Evolutionary conservation across 2,888 invertebrate genomes (phyloP).

Genomic region (Pristionchus exspectatus): DNA sequence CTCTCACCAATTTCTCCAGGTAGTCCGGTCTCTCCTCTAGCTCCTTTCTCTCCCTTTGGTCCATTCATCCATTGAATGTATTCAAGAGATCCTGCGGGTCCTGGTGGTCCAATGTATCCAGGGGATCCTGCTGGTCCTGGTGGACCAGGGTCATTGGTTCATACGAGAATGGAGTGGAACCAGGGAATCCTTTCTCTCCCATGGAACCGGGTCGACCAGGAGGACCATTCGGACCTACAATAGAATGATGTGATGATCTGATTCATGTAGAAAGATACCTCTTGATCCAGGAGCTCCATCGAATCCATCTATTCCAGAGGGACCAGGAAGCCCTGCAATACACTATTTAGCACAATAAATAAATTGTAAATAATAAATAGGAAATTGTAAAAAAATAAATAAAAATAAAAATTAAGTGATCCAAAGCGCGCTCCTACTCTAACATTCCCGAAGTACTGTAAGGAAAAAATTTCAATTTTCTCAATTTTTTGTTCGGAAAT

Average conservation of each 20-base stretch:
- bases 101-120: background rate
- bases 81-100: background rate
- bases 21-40: background rate
- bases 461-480: too few relatives aligned
- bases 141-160: slow-evolving; percentile 18
- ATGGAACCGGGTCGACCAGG: background rate
- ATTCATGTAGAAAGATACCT: background rate
- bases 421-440: too few relatives aligned
- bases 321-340: slow-evolving; percentile 27
- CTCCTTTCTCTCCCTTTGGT: slow-evolving; percentile 38
- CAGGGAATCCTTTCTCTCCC: background rate
- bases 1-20: background rate
- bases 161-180: background rate
- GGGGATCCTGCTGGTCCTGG: background rate
- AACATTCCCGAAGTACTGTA: too few relatives aligned
- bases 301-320: slow-evolving; percentile 25
- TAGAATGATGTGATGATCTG: background rate
- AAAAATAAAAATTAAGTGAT: too few relatives aligned
- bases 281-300: background rate
- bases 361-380: too few relatives aligned
- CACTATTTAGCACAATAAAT: too few relatives aligned
- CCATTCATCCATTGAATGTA: slow-evolving; percentile 21
- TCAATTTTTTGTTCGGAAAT: too few relatives aligned
- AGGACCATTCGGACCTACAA: background rate
- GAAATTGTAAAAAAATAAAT: too few relatives aligned